These are phyloP conservation scores for Orchesellides sinensis DNA, from an alignment of 2,888 invertebrate species.

Conservation along the genomic window DNA sequence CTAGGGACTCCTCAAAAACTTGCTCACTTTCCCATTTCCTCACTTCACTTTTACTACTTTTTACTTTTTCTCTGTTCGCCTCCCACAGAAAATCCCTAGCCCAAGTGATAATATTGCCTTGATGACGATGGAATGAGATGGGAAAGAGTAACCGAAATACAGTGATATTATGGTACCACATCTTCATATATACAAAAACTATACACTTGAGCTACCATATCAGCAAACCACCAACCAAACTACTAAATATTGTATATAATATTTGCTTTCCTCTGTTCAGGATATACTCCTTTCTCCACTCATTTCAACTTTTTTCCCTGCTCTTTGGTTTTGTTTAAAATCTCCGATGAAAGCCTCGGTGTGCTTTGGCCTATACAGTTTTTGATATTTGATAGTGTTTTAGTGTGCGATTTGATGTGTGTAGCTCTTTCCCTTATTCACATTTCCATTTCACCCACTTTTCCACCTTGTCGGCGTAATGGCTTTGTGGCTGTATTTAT, in stretches of 20 bases:
- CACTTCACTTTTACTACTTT: slow-evolving; percentile 5
- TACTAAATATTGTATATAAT: too few relatives aligned
- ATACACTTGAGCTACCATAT: not conserved
- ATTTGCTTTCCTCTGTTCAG: too few relatives aligned
- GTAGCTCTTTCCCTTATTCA: too few relatives aligned
- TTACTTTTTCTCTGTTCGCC: slow-evolving; percentile 2
- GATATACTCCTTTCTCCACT: too few relatives aligned
- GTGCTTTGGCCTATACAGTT: too few relatives aligned
- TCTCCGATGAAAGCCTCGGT: too few relatives aligned
- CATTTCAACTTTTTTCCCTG: too few relatives aligned
- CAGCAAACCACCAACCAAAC: not conserved
- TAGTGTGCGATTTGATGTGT: too few relatives aligned
- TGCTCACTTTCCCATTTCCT: slow-evolving; percentile 36
- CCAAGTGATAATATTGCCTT: slow-evolving; percentile 13
- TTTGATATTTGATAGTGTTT: too few relatives aligned
- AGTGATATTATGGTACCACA: slow-evolving; percentile 11
- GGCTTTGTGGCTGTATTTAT: slow-evolving; percentile 36
- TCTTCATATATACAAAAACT: not conserved
- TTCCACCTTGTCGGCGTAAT: slow-evolving; percentile 27
- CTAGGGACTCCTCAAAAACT: slow-evolving; percentile 47
- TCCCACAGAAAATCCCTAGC: not conserved
- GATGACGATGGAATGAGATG: slow-evolving; percentile 33
- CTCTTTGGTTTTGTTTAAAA: too few relatives aligned
- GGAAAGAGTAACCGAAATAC: not conserved
- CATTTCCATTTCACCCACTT: not conserved